phyloP scores from a whole-genome alignment of 1,140 invertebrate genomes.

The Rhyacophila brunnea region DNA sequence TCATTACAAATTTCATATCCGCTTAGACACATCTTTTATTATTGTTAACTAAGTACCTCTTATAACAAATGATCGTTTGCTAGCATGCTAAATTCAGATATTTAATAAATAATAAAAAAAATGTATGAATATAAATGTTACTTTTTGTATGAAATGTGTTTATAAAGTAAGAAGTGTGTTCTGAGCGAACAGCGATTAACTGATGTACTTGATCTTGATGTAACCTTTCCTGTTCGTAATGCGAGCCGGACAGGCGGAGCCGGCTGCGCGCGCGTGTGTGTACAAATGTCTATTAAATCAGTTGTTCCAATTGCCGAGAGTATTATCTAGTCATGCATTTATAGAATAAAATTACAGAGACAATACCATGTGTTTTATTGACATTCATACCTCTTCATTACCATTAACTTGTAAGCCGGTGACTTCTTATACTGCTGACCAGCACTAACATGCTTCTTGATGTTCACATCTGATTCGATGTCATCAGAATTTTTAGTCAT shows the following conservation, averaged over 20 bases:
- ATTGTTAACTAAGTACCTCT: slow-evolving; percentile 32
- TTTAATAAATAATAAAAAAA: slow-evolving; percentile 16
- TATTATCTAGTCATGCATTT: slow-evolving; percentile 55
- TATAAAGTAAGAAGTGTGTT: slow-evolving; percentile 1
- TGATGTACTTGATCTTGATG: too few species aligned
- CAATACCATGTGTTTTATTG: slow-evolving; percentile 40
- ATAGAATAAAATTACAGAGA: slow-evolving; percentile 34
- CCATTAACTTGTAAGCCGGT: too few species aligned
- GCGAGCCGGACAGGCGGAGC: not conserved
- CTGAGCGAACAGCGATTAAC: too few species aligned
- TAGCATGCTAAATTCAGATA: slow-evolving; percentile 33
- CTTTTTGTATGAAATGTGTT: slow-evolving; percentile 33
- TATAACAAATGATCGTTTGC: slow-evolving; percentile 28
- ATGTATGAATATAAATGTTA: slow-evolving; percentile 29
- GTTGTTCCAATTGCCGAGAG: slow-evolving; percentile 58
- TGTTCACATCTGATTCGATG: too few species aligned
- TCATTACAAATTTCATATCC: slow-evolving; percentile 24
- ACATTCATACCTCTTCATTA: slow-evolving; percentile 1
- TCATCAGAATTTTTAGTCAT: too few species aligned
- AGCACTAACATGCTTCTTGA: too few species aligned
- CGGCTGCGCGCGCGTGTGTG: slow-evolving; percentile 10
- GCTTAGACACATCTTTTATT: slow-evolving; percentile 29
- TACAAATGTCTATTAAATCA: slow-evolving; percentile 44
- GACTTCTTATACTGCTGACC: too few species aligned
- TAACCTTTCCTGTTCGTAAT: not conserved